phyloP scores from a whole-genome alignment of 1,140 invertebrate species.

The Sitodiplosis mosellana region DNA sequence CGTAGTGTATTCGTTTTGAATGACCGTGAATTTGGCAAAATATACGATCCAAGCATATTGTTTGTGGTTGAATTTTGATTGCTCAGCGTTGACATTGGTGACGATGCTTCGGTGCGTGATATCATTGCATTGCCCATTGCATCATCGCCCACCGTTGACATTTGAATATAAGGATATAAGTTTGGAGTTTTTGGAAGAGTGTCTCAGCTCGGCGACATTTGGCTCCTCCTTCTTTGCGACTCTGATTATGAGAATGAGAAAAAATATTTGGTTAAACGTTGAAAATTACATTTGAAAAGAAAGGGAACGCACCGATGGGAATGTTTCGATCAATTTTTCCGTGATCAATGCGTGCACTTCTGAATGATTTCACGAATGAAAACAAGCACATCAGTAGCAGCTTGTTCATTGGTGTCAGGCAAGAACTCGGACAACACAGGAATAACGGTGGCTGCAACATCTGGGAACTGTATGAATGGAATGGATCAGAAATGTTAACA shows the following conservation, averaged over 20 bases:
- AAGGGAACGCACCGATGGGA: constrained; percentile 57
- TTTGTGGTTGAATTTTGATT: no score
- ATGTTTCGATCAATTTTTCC: constrained; percentile 62
- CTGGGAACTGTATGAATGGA: constrained; percentile 92
- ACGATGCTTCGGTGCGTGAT: no score
- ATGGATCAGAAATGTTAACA: no score
- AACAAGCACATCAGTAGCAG: constrained; percentile 83
- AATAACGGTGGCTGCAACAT: constrained; percentile 84
- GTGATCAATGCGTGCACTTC: constrained; percentile 64
- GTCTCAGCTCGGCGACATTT: constrained; percentile 73
- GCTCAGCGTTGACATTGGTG: no score
- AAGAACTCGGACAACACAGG: constrained; percentile 91
- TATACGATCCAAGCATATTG: no score
- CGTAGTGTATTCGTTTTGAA: not conserved
- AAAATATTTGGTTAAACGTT: no score
- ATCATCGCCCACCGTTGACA: not conserved
- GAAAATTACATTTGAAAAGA: not conserved
- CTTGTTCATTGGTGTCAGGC: constrained; percentile 85
- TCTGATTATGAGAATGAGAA: constrained; percentile 17
- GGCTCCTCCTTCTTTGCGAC: constrained; percentile 42
- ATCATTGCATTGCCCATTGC: no score
- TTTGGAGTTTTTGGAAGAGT: constrained; percentile 79
- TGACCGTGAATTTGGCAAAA: not conserved
- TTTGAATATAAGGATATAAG: constrained; percentile 65
- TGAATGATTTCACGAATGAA: constrained; percentile 92